phyloP scores from a whole-genome alignment of 35 echinoderm and acorn worm species.

The Lytechinus variegatus region DNA sequence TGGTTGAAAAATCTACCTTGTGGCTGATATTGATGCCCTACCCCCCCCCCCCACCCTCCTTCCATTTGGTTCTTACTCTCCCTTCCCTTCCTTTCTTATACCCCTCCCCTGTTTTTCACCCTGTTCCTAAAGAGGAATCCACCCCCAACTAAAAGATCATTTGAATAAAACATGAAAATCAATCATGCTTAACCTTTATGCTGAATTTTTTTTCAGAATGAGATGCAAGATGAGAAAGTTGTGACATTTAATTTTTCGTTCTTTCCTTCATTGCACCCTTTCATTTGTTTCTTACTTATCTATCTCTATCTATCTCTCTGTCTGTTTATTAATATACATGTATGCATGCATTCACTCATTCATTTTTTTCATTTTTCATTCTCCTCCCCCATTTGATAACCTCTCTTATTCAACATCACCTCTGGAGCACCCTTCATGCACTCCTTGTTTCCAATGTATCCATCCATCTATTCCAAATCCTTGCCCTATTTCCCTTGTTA shows the following conservation, averaged over 20 bases:
- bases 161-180: too few species aligned
- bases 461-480: background rate
- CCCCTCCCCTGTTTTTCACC: background rate
- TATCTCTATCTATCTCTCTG: background rate
- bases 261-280: background rate
- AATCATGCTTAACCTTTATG: too few species aligned
- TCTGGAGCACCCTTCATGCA: background rate
- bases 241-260: background rate
- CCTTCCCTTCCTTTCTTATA: background rate
- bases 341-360: background rate
- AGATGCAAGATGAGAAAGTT: too few species aligned
- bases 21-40: background rate
- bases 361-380: background rate
- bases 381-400: background rate
- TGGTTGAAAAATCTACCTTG: background rate
- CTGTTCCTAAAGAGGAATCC: background rate
- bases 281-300: background rate
- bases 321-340: too few species aligned
- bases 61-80: background rate
- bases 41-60: background rate
- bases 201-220: too few species aligned
- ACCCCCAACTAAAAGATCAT: too few species aligned
- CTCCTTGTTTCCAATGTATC: background rate
- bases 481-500: background rate
- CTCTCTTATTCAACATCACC: background rate